Evolutionary conservation across 2,113 vertebrate genomes (phyloP), one percentile per base, ranked within the genome.

Genomic region (Acanthisitta chloris): DNA sequence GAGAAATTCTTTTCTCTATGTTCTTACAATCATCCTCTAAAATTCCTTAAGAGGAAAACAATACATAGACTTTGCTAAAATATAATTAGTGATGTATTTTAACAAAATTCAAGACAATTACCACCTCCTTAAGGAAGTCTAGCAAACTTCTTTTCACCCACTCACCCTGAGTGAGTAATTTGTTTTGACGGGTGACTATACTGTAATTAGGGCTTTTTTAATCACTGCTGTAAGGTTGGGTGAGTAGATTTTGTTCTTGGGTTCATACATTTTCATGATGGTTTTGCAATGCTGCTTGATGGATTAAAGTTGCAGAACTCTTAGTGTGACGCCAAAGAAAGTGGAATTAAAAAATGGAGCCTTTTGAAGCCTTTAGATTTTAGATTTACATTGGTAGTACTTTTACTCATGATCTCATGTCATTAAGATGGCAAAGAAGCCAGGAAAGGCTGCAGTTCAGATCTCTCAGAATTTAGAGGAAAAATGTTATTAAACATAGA

Each of bases 141-240:
- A 67, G 40, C 80, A 90, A 94, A 96, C 76, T 92, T 89, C 43
- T 92, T 71, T 88, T 96, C 86, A 95, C 92, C 94, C 93, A 94
- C 92, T 94, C 86, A 78, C 55, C 43, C 58, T 45, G 26, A 86
- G 14, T 83, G 79, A 96, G 69, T 93, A 97, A 97, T 94, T 95
- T 96, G 93, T 96, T 97, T 96, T 97, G 94, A 96, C 18, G n/a
- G 74, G 85, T 93, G 90, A 94, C 90, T 96, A 78, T 81, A 90
- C n/a, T 61, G 81, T 88, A 96, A 95, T 96, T 93, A 93, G 51
- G 40, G n/a, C 13, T 79, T 93, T 92, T 94, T 72, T 16, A 95
- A 93, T 95, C 71, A 67, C 26, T 78, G 20, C 72, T 86, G 25
- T 76, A 71, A 88, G 72, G 55, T 77, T 95, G 58, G 65, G 69